Evolutionary conservation across 2,113 vertebrate genomes (phyloP).

Genomic region (Corythoichthys intestinalis): DNA sequence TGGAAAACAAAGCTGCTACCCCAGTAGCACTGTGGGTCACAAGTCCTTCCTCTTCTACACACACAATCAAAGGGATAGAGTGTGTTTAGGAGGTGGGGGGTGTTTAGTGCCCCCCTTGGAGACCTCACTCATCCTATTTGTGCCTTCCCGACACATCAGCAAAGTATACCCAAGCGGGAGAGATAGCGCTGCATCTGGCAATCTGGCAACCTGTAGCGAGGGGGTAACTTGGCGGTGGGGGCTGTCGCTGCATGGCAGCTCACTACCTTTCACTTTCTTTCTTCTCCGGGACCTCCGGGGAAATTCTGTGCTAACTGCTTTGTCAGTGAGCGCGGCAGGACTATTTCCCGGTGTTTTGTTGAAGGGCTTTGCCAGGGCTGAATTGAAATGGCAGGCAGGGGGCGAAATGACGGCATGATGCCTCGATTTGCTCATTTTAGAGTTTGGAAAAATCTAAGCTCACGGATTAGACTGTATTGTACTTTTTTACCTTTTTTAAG

Average conservation of each 20-base stretch:
- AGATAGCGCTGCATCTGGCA: not conserved
- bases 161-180: not conserved
- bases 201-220: not conserved
- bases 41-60: slow-evolving; percentile 1
- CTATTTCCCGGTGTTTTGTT: not conserved
- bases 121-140: not conserved
- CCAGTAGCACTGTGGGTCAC: not conserved
- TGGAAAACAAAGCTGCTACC: slow-evolving; percentile 10
- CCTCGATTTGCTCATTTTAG: not conserved
- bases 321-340: not conserved
- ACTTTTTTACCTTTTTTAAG: no score
- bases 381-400: not conserved
- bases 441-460: not conserved
- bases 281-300: no score
- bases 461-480: not conserved
- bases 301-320: not conserved
- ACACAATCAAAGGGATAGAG: not conserved
- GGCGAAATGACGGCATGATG: not conserved
- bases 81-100: not conserved
- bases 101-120: not conserved
- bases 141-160: slow-evolving; percentile 4
- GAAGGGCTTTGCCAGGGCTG: not conserved
- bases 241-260: not conserved
- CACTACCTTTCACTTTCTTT: not conserved
- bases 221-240: not conserved